phyloP scores from a whole-genome alignment of 2,888 invertebrate species.

The Ypsolopha scabrella region DNA sequence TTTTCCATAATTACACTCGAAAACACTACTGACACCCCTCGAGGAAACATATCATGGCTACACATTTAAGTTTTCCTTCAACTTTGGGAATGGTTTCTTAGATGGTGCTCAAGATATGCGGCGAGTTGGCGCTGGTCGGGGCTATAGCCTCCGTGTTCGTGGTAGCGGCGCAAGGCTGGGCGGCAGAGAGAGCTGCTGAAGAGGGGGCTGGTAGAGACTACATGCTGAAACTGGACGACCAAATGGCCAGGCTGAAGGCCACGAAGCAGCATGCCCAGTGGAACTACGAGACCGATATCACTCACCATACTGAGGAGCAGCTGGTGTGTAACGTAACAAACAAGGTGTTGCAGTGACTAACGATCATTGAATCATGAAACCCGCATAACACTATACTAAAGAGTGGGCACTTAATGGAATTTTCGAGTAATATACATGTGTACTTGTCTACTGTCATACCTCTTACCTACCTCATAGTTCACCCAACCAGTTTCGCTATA shows the following conservation, averaged over 20 bases:
- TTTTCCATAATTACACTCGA: no score
- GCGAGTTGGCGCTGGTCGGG: constrained; percentile 50
- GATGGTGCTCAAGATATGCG: constrained; percentile 57
- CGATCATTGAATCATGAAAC: no score
- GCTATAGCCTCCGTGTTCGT: constrained; percentile 61
- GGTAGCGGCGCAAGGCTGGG: constrained; percentile 54
- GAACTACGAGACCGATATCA: constrained; percentile 82
- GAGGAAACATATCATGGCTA: no score
- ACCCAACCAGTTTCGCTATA: no score
- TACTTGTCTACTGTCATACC: no score
- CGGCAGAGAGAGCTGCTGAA: constrained; percentile 62
- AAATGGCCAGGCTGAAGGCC: constrained; percentile 67
- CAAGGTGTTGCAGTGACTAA: no score
- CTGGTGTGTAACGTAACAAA: constrained; percentile 28
- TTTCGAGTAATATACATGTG: no score
- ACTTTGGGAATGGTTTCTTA: constrained; percentile 11
- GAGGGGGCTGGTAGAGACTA: constrained; percentile 71
- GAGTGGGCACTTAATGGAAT: no score
- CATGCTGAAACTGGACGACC: constrained; percentile 71
- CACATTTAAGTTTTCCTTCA: no score
- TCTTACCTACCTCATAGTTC: no score
- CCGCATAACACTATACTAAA: no score
- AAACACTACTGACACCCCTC: no score
- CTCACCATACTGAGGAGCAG: constrained; percentile 72
- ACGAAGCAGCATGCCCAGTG: constrained; percentile 73